Evolutionary conservation across 1,140 invertebrate genomes (phyloP), one percentile per base, ranked within the genome.

Genomic region (Vanessa atalanta): DNA sequence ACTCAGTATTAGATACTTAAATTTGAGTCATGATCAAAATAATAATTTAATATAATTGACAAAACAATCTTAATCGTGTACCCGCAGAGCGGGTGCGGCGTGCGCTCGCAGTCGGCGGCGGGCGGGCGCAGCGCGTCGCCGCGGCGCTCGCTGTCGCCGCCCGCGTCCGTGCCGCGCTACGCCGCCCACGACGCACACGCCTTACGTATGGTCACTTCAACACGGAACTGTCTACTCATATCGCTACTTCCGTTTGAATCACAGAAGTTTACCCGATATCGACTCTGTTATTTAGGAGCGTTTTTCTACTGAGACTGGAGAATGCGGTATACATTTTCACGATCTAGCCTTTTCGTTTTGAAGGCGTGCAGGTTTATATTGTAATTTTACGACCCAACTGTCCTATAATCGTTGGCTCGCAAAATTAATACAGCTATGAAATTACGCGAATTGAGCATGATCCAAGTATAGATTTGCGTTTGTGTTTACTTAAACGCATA

Each of bases 91-190:
- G 94, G 93, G 83, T 89, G 87, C 82, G 93, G 93, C 80, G 93
- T 84, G 88, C 91, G 95, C 83, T 95, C 96, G 86, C 94, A 96
- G 93, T 95, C 95, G 15, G 96, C 96, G 48, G 96, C 96, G 37
- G 96, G 96, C n/a, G 91, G 94, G 89, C 87, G 96, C 93, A 93
- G 94, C 94, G 94, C 93, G 85, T 95, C 95, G 20, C 95, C 95
- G 74, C 94, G 95, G 81, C 94, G 95, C 78, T 96, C 96, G 78
- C 93, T 97, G 73, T 97, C 96, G 73, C 96, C 96, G 71, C 96
- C 96, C 64, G 94, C 95, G 77, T 83, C 83, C 73, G 85, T 81
- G 77, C 77, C 77, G 61, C 88, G 88, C 80, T 92, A 91, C 85
- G 83, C 90, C 91, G 90, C 88, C 91, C 79, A 72, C 70, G 53